Evolutionary conservation across 2,797 vertebrate genomes (phyloP), one percentile per base, ranked within the genome.

Genomic region (Hyperoplus immaculatus): DNA sequence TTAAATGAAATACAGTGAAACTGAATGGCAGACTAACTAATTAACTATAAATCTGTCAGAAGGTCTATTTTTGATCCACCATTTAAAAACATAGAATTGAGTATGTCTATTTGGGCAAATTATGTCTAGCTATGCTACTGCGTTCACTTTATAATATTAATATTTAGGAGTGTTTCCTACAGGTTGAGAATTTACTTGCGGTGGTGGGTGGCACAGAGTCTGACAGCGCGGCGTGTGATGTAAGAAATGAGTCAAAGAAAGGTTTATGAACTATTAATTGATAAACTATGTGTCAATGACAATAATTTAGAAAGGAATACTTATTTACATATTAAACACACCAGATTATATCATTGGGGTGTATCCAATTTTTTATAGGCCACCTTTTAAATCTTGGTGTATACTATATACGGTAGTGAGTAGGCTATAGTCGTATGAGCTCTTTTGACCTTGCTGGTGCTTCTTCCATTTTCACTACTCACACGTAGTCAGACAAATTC

Each of bases 391-490:
- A 29, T 29, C 29, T 46, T 51, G 14, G 36, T 15, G 49, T 63
- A 41, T 53, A 12, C 13, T 57, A 41, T 54, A 47, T 66, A 70
- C 51, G 60, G 60, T 21, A 11, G 12, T 41, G 18, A 45, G 58
- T 36, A 29, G 29, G 29, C 29, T 29, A 59, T 66, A 53, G 5
- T 8, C 1, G 7, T 38, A 13, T 57, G 58, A 86, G 71, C 73
- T 80, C 69, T 72, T 73, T 6, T 85, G 78, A 91, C 86, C 81
- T 88, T 82, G 77, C 36, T 56, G 55, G 38, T 39, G 72, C 71
- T 77, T 78, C 69, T 82, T 81, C 18, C 39, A 87, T 88, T 84
- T 72, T 57, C 78, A 68, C 66, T 42, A 41, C 81, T 88, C 81
- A 69, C 42, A 71, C 76, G 39, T 54, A 76, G 66, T 83, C 75